Evolutionary conservation across 30 jellyfish, hydroid and myxozoan species (phyloP).

Genomic region (Sanderia malayensis): DNA sequence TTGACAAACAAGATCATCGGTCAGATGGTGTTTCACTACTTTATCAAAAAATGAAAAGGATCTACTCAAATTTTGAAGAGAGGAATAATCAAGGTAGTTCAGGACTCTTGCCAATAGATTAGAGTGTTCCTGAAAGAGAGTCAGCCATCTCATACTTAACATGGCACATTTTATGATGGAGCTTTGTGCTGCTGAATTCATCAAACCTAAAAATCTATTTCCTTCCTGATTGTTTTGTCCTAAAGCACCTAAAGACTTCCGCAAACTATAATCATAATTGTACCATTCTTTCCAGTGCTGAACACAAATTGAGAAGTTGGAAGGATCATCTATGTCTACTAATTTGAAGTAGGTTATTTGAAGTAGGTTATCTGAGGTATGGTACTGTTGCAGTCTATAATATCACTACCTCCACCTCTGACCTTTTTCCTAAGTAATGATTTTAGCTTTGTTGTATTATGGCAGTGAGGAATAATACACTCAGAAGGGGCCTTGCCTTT

Average conservation of each 20-base stretch:
- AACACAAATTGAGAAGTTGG: conserved; percentile 2
- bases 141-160: neutral
- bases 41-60: neutral
- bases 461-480: neutral
- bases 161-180: neutral
- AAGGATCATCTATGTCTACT: conserved; percentile 4
- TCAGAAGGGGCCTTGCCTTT: neutral
- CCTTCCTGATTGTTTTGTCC: neutral
- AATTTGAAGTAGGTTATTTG: conserved; percentile 9
- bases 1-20: conserved; percentile 2
- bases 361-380: conserved; percentile 3
- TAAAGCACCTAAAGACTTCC: conserved; percentile 3
- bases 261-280: neutral
- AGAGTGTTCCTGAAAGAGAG: neutral
- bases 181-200: neutral
- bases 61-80: neutral
- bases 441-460: neutral
- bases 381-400: neutral
- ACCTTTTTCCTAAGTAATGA: neutral
- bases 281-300: conserved; percentile 20
- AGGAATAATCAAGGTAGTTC: neutral
- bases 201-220: conserved; percentile 1
- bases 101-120: neutral
- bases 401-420: neutral
- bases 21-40: neutral